Percentiles rank a stretch among this genome's conserved stretches.
phyloP scores from a whole-genome alignment of 1,140 invertebrate genomes.

The Drosophila grimshawi region DNA sequence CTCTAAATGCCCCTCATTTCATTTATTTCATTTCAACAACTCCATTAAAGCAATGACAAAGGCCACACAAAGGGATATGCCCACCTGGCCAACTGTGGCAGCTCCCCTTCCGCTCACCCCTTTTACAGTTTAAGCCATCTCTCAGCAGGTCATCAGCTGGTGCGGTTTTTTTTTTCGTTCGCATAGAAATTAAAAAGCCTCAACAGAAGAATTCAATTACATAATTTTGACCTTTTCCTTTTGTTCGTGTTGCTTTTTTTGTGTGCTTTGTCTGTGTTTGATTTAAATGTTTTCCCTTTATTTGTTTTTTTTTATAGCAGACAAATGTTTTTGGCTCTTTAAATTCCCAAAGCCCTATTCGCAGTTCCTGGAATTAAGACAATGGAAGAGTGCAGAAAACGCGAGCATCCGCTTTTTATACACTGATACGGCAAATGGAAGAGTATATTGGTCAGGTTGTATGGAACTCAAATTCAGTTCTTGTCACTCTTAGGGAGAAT shows the following conservation, averaged over 20 bases:
- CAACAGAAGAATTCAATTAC: constrained; percentile 79
- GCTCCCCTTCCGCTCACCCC: background rate
- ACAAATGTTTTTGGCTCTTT: constrained; percentile 15
- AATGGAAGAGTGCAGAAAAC: constrained; percentile 17
- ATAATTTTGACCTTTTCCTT: constrained; percentile 41
- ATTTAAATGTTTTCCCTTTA: constrained; percentile 41
- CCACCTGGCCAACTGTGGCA: constrained; percentile 16
- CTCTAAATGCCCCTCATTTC: constrained; percentile 43
- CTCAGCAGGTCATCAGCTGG: constrained; percentile 28
- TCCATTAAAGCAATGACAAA: constrained; percentile 60
- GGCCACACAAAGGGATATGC: constrained; percentile 26
- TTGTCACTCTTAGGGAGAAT: too few species aligned
- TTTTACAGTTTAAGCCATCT: background rate
- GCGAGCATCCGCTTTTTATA: background rate
- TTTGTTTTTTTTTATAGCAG: constrained; percentile 3
- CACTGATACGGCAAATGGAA: background rate
- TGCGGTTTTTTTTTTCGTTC: constrained; percentile 21
- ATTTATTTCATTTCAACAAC: constrained; percentile 53
- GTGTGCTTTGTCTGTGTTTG: constrained; percentile 18
- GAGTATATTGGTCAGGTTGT: background rate
- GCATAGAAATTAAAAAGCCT: constrained; percentile 60
- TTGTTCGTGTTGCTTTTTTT: constrained; percentile 9
- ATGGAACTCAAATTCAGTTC: too few species aligned
- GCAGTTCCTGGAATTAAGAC: constrained; percentile 32
- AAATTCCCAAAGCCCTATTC: background rate